Evolutionary conservation across 2,113 vertebrate species (phyloP).

Genomic region (Paracanthobrama guichenoti): DNA sequence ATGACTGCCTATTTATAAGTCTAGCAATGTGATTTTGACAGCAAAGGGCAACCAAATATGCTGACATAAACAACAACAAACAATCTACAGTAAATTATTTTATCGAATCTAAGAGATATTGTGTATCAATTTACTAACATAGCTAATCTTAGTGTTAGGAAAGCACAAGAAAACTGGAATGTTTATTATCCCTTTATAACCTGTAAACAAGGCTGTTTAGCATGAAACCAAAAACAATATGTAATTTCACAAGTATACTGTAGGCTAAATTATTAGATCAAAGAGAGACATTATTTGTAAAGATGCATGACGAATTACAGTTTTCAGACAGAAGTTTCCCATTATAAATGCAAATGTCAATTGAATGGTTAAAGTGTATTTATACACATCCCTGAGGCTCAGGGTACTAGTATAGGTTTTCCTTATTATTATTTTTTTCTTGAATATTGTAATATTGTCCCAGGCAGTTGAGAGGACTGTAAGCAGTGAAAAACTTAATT

Average conservation of each 20-base stretch:
- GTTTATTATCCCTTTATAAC: too few relatives aligned
- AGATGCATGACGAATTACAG: not conserved
- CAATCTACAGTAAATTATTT: too few relatives aligned
- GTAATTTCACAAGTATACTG: not conserved
- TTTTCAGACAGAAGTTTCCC: not conserved
- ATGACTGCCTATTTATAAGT: slow-evolving; percentile 11
- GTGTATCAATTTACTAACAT: not conserved
- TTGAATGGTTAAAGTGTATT: too few relatives aligned
- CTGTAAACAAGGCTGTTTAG: too few relatives aligned
- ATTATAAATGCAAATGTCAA: too few relatives aligned
- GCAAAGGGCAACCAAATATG: not conserved
- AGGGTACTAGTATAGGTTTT: too few relatives aligned
- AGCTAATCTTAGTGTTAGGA: not conserved
- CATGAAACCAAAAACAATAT: not conserved
- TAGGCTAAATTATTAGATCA: not conserved
- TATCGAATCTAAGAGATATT: not conserved
- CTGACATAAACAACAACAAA: not conserved
- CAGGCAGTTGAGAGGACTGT: too few relatives aligned
- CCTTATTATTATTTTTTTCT: too few relatives aligned
- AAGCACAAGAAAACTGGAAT: not conserved
- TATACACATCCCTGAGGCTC: not conserved
- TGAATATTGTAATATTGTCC: too few relatives aligned
- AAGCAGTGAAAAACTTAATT: too few relatives aligned
- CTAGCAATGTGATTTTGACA: not conserved
- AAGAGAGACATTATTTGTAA: not conserved